Percentiles rank a stretch among this genome's conserved stretches.
phyloP scores from a whole-genome alignment of 2,888 invertebrate species.

The Tenodera sinensis region DNA sequence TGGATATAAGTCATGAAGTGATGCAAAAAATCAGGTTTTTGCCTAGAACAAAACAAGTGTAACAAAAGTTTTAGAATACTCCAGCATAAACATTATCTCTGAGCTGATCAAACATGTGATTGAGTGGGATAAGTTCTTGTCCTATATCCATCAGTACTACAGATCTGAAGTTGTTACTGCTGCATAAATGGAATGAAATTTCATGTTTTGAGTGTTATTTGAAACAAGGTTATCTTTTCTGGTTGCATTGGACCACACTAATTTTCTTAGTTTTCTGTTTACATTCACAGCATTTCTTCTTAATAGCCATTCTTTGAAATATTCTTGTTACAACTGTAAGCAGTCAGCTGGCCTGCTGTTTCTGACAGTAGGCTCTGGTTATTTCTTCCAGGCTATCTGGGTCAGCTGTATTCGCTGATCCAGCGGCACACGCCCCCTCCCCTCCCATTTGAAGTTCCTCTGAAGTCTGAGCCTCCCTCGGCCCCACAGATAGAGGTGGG shows the following conservation, averaged over 20 bases:
- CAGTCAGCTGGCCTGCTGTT: not conserved
- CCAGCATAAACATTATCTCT: no score
- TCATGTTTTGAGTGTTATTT: no score
- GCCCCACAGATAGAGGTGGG: constrained; percentile 23
- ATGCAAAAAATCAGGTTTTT: no score
- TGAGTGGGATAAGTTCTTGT: no score
- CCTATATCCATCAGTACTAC: no score
- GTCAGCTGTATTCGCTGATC: constrained; percentile 33
- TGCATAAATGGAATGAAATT: no score
- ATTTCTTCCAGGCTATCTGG: constrained; percentile 33
- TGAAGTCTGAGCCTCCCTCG: constrained; percentile 18
- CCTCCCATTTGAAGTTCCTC: constrained; percentile 19
- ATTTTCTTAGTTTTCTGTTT: not conserved
- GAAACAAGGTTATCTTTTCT: no score
- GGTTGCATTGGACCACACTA: not conserved
- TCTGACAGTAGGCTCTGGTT: constrained; percentile 27
- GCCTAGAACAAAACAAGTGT: no score
- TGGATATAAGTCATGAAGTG: no score
- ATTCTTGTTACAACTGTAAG: not conserved
- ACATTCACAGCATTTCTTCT: not conserved
- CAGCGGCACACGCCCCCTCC: constrained; percentile 30
- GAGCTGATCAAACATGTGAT: no score
- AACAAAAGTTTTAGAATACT: no score
- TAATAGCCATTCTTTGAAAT: not conserved
- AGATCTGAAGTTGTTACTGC: no score